Percentiles rank a stretch among this genome's conserved stretches.
phyloP scores from a whole-genome alignment of 2,797 vertebrate genomes.

The Heterohyrax brucei region DNA sequence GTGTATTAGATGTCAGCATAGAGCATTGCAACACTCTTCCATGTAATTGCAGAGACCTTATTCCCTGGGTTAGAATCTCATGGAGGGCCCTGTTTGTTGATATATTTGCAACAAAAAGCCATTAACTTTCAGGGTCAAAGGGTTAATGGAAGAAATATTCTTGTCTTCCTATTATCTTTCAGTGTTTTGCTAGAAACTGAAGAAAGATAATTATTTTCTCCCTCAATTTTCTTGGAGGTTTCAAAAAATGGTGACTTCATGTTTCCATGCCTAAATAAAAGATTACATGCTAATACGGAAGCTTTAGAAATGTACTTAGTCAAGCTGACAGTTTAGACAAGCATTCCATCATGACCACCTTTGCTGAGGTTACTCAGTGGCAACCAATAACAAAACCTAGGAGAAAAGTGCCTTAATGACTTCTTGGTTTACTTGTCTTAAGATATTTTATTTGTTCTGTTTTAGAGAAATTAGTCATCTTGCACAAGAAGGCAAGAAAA shows the following conservation, averaged over 20 bases:
- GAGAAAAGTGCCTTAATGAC: slow-evolving; percentile 73
- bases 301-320: slow-evolving; percentile 84
- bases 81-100: slow-evolving; percentile 90
- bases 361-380: slow-evolving; percentile 78
- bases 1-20: slow-evolving; percentile 67
- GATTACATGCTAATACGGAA: slow-evolving; percentile 88
- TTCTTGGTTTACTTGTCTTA: slow-evolving; percentile 77
- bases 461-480: slow-evolving; percentile 60
- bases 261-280: slow-evolving; percentile 87
- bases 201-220: slow-evolving; percentile 83
- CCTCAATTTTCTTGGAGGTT: slow-evolving; percentile 83
- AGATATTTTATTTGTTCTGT: not conserved
- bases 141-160: slow-evolving; percentile 92
- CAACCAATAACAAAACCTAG: slow-evolving; percentile 70
- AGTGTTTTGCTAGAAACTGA: slow-evolving; percentile 76
- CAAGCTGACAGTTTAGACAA: slow-evolving; percentile 64
- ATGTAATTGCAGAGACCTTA: slow-evolving; percentile 72
- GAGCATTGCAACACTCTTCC: slow-evolving; percentile 67
- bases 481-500: slow-evolving; percentile 36
- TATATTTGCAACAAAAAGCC: slow-evolving; percentile 92
- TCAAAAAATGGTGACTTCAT: slow-evolving; percentile 88
- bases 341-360: slow-evolving; percentile 74
- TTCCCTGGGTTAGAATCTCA: slow-evolving; percentile 82
- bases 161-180: slow-evolving; percentile 88
- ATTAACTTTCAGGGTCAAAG: slow-evolving; percentile 94